These are phyloP conservation scores for Bubo bubo DNA, from an alignment of 2,113 vertebrate species.

Conservation along the genomic window DNA sequence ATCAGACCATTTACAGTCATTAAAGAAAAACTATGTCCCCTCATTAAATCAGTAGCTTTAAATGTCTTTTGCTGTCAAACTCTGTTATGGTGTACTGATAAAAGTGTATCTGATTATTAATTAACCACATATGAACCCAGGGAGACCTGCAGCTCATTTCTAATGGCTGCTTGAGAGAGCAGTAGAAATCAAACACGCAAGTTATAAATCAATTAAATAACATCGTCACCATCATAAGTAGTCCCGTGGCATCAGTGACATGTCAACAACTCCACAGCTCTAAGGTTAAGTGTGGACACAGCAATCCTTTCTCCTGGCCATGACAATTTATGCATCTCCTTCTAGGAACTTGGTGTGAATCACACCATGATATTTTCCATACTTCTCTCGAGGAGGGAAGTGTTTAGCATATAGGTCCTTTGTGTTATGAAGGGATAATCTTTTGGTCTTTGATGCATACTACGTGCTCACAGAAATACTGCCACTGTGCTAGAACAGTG, in stretches of 20 bases:
- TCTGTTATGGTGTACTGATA: not conserved
- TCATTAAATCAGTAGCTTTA: not conserved
- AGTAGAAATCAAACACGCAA: not conserved
- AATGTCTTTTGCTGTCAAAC: not conserved
- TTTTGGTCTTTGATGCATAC: not conserved
- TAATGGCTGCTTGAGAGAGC: not conserved
- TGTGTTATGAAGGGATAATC: not conserved
- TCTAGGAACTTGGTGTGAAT: not conserved
- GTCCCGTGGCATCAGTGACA: fast-evolving
- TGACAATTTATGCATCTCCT: too few relatives aligned
- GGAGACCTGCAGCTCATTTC: not conserved
- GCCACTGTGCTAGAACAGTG: not conserved
- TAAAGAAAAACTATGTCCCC: not conserved
- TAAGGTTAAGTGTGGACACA: not conserved
- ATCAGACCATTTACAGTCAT: not conserved
- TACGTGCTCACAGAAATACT: not conserved
- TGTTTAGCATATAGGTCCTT: not conserved
- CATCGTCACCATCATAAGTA: fast-evolving
- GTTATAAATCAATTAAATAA: not conserved
- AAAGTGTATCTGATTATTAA: constrained; percentile 28
- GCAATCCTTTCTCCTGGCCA: not conserved
- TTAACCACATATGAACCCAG: not conserved
- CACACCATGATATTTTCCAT: fast-evolving
- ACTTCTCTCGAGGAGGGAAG: not conserved
- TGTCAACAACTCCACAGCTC: fast-evolving